Conservation (phyloP, 1,140 invertebrate species). For the Drosophila navojoa region DNA sequence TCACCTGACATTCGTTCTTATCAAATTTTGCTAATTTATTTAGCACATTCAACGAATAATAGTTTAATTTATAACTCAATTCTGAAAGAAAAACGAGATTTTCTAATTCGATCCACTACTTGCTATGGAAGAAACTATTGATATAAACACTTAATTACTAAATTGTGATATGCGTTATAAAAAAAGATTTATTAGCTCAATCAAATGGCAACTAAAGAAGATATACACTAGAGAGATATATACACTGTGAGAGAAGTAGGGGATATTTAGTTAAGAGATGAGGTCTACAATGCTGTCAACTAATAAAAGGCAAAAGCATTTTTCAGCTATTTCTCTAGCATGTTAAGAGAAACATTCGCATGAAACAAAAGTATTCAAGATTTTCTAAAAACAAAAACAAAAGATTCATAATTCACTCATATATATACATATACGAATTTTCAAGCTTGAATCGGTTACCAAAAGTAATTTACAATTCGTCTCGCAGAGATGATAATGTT, state of each 20-base stretch:
- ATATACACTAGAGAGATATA: background rate
- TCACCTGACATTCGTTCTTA: slow-evolving; percentile 24
- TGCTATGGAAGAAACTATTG: slow-evolving; percentile 30
- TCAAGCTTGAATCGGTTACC: background rate
- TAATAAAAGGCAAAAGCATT: too few relatives aligned
- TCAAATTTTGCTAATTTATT: slow-evolving; percentile 25
- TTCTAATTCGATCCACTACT: slow-evolving; percentile 10
- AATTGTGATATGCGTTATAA: slow-evolving; percentile 11
- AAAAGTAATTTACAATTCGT: slow-evolving; percentile 19
- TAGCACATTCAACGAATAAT: slow-evolving; percentile 27
- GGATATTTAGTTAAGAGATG: background rate
- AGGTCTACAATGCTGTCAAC: too few relatives aligned
- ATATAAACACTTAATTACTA: slow-evolving; percentile 2
- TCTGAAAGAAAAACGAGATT: slow-evolving; percentile 7
- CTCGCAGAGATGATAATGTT: slow-evolving; percentile 21
- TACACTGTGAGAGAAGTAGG: background rate
- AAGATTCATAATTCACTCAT: slow-evolving; percentile 4
- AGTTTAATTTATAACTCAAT: background rate
- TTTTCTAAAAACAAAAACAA: background rate
- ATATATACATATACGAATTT: background rate
- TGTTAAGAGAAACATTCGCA: too few relatives aligned
- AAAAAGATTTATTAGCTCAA: slow-evolving; percentile 16
- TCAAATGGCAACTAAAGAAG: background rate
- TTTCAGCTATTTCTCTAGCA: too few relatives aligned
- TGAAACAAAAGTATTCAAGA: background rate